Percentiles rank a stretch among this genome's conserved stretches.
Conservation (phyloP, 2,113 vertebrate species). For the Eptesicus fuscus region DNA sequence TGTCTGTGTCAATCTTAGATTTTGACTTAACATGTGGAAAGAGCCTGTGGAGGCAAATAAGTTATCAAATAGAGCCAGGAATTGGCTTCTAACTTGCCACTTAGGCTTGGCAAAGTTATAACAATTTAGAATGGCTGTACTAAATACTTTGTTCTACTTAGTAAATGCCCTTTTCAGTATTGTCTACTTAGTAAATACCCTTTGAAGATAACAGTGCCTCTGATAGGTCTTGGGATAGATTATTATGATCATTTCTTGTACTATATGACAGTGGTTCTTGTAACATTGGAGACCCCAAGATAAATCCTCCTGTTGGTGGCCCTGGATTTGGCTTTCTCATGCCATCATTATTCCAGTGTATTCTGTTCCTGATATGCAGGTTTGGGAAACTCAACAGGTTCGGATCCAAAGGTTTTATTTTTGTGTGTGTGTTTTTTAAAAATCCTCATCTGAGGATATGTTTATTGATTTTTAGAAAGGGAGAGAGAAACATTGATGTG, state of each 20-base stretch:
- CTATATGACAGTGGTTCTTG: background rate
- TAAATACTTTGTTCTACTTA: background rate
- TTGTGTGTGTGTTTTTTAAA: background rate
- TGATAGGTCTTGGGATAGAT: background rate
- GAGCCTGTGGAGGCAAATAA: background rate
- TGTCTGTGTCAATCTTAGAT: background rate
- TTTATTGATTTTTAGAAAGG: background rate
- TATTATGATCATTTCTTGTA: slow-evolving; percentile 13
- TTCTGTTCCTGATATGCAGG: background rate
- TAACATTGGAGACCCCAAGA: background rate
- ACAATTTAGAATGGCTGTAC: background rate
- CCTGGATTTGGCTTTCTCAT: background rate
- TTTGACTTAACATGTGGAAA: background rate
- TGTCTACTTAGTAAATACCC: background rate
- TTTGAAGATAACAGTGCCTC: slow-evolving; percentile 22
- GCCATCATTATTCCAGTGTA: background rate
- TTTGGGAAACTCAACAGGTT: slow-evolving; percentile 4
- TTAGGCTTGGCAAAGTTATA: background rate
- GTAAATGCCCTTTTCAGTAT: background rate
- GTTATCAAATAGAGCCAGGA: background rate
- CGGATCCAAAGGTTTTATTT: background rate
- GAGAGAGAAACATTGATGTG: background rate
- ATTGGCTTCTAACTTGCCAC: background rate
- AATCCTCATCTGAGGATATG: background rate
- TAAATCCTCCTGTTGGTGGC: background rate